Conservation (phyloP, 1,140 invertebrate genomes). For the Branchinecta lynchi region DNA sequence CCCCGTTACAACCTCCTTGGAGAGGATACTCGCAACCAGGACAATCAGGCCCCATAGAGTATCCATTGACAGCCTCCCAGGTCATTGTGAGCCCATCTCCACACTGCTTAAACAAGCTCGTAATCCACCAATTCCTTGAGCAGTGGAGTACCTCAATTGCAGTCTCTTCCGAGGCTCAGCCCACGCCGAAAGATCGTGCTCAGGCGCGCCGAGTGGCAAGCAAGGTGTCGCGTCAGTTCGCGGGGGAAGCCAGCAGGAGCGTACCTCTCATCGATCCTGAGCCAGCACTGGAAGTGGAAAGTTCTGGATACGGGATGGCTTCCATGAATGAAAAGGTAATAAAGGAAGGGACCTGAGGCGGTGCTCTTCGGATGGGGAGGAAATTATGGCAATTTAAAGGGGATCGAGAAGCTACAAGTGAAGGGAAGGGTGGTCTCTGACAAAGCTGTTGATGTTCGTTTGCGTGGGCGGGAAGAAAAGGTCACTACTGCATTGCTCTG, state of each 20-base stretch:
- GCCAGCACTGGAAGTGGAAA: background rate
- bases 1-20: background rate
- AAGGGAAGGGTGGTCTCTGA: no score
- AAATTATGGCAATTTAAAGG: no score
- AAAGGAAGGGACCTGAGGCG: no score
- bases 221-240: background rate
- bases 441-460: no score
- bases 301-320: no score
- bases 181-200: background rate
- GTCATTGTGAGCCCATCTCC: constrained; percentile 7
- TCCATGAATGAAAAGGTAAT: no score
- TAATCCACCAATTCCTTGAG: background rate
- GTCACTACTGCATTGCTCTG: no score
- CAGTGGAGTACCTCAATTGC: background rate
- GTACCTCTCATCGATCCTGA: background rate
- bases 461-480: no score
- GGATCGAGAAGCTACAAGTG: no score
- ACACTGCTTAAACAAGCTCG: background rate
- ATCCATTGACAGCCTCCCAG: constrained; percentile 2
- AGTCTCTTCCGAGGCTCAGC: background rate
- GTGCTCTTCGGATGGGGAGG: no score
- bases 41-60: constrained; percentile 8
- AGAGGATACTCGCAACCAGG: background rate
- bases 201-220: background rate
- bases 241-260: background rate